A percentile compares a stretch with the other conserved stretches of the same genome.
phyloP scores from a whole-genome alignment of 2,113 vertebrate species.

The Paratilapia polleni region DNA sequence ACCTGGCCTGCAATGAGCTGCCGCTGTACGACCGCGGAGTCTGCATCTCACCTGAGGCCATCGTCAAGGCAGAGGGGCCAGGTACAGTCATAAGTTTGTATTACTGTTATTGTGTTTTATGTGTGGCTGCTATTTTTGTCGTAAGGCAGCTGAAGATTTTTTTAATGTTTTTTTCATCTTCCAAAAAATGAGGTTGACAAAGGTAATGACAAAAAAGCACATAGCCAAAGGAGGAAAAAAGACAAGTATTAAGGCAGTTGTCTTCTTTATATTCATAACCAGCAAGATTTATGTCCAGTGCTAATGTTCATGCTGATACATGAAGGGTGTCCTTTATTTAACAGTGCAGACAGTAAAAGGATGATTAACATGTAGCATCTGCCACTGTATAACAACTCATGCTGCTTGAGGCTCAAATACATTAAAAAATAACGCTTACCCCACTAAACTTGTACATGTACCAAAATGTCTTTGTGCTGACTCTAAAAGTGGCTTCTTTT shows the following conservation, averaged over 20 bases:
- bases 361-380: neutral
- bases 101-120: neutral
- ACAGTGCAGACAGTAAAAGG: neutral
- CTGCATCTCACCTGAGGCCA: slow-evolving; percentile 97
- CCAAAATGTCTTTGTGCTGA: too few species aligned
- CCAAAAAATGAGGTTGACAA: neutral
- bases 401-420: neutral
- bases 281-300: neutral
- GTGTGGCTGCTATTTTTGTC: neutral
- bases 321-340: neutral
- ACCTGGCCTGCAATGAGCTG: slow-evolving; percentile 92
- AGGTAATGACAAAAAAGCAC: neutral
- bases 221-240: neutral
- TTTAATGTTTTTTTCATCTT: neutral
- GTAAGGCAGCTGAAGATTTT: neutral
- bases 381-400: neutral
- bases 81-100: slow-evolving; percentile 73
- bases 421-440: neutral
- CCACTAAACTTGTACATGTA: too few species aligned
- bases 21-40: slow-evolving; percentile 96
- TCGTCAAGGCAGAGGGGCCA: slow-evolving; percentile 90
- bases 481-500: neutral
- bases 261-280: neutral
- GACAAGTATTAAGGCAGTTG: neutral
- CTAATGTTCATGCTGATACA: neutral